Conservation (phyloP, 2,888 invertebrate genomes). For the Aleiodes alternator region DNA sequence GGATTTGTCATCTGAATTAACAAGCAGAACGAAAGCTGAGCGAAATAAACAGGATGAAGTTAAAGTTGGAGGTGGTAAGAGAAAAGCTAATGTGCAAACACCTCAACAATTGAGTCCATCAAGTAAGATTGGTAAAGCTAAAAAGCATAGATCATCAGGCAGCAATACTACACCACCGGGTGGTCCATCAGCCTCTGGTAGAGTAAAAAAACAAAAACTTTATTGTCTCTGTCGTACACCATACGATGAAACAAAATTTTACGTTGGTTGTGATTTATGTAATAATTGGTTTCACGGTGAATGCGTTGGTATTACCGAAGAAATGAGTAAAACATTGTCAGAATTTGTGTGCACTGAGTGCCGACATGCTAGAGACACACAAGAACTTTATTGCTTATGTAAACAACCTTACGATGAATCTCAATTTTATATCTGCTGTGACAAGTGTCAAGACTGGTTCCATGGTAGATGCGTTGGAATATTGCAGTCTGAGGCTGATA, state of each 20-base stretch:
- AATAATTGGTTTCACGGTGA: constrained; percentile 99
- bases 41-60: constrained; percentile 84
- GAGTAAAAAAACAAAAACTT: constrained; percentile 85
- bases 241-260: constrained; percentile 97
- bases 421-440: constrained; percentile 99
- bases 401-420: constrained; percentile 97
- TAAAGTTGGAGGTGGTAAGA: constrained; percentile 79
- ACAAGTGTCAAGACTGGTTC: constrained; percentile 99
- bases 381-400: constrained; percentile 97
- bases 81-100: constrained; percentile 76
- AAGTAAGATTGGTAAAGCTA: constrained; percentile 67
- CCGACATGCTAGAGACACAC: constrained; percentile 88
- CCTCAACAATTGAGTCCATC: constrained; percentile 71
- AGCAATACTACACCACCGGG: constrained; percentile 66
- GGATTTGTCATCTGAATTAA: constrained; percentile 85
- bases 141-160: constrained; percentile 71
- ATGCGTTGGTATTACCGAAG: constrained; percentile 95
- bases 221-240: constrained; percentile 95
- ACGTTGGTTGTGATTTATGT: constrained; percentile 98
- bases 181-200: constrained; percentile 63
- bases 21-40: constrained; percentile 83
- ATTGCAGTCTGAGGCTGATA: constrained; percentile 93
- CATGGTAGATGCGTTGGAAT: constrained; percentile 98
- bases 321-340: constrained; percentile 91
- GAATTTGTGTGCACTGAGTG: constrained; percentile 94